Evolutionary conservation across 2,797 vertebrate species (phyloP), one percentile per base, ranked within the genome.

Genomic region (Enteromius afrohamiltoni): DNA sequence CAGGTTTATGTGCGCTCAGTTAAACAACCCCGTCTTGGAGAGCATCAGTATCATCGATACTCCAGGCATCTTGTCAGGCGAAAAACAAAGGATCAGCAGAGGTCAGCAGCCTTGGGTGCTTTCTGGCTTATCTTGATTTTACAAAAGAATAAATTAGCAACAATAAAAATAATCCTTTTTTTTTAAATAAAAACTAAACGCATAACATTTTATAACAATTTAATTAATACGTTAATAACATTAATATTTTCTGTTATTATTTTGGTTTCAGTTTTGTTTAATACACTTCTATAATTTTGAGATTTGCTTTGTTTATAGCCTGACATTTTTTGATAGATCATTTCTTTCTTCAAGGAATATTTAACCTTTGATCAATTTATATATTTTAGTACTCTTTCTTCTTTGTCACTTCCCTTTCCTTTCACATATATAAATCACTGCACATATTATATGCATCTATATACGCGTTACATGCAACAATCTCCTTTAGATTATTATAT

Each of bases 1-100:
- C 89, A 98, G 97, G 92, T 98, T 98, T 88, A 96, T 97, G 96
- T 98, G 97, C 29, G 97, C 97, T 55, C 97, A 97, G 92, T 86
- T 98, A 91, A 96, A 96, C n/a, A 98, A 97, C 88, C 93, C 97
- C 0, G 97, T 98, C 74, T 92, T 98, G 91, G 97, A 98, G 90
- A 98, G 97, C 91, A 98, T 98, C 91, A 98, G 97, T 88, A 97
- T 97, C 93, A 98, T 98, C 1, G 97, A 98, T 92, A 98, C 97
- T 4, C 97, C 97, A 0, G 97, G 97, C 70, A 98, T 98, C 91
- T 92, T 95, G 90, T 95, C 95, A 0, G 95, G 95, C 42, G 95
- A 95, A 90, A 95, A 95, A 81, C 95, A 95, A 88, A 92, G 95
- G 88, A 95, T 95, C 92, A 95, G 95, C 89, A 93, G 95, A 95